Base-by-base conservation (phyloP, 2,888 invertebrate genomes). In the Adineta ricciae region DNA sequence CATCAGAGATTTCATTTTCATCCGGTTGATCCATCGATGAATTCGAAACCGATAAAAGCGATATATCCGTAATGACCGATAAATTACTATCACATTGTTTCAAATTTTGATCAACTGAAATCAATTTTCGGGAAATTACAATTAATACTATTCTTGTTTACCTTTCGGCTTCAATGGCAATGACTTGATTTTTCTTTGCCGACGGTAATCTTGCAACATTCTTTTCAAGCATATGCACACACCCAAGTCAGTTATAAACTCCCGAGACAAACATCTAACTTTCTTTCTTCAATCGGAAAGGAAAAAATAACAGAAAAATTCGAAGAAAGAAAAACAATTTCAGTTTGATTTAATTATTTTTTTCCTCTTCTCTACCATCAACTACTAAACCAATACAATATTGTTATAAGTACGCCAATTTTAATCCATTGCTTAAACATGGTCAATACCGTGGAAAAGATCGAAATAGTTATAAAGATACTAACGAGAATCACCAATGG, bases 351-450 rank as follows among this genome's bases (percentile, higher is more conserved):
- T 64, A 24, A 64, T 9, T 64, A 9, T 64, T 32, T 32, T 64
- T 32, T 64, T 14, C 32, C 19, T 19, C 27, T 32, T 46, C 46
- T 46, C 46, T 5, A 8, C 11, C 11, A n/a, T 27, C 36, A 78
- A 78, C 41, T 78, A 38, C 78, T 41, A 41, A 78, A 24, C 78
- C 78, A 78, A 78, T 78, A 78, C 38, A 78, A 78, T 78, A 41
- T 19, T 7, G 78, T 78, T 78, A 78, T 38, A 41, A 78, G 78
- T 14, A 78, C 41, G 24, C 41, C 78, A 3, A 78, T 41, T 41
- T 78, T 78, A 14, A 41, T 78, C 78, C 78, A 78, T 41, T 78
- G 78, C 41, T 41, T 78, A 24, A 41, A 78, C 11, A 41, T 41
- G 24, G 24, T n/a, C 78, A 78, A n/a, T 14, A 78, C 0, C 41